These are phyloP conservation scores for Rhizoglyphus robini DNA, from an alignment of 1,140 invertebrate species.

Conservation along the genomic window DNA sequence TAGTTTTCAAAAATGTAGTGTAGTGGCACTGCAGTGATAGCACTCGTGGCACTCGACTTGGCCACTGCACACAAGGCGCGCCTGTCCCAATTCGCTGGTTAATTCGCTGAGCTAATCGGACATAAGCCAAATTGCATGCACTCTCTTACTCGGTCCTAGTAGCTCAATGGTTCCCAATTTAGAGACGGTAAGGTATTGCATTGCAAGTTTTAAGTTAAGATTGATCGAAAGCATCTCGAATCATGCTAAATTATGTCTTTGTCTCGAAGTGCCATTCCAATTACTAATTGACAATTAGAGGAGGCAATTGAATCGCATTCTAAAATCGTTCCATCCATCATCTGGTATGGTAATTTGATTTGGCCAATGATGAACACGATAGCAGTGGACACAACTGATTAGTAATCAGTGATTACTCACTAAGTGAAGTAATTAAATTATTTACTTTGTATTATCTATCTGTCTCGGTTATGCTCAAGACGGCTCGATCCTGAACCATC, in stretches of 20 bases:
- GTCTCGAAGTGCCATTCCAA: slow-evolving; percentile 7
- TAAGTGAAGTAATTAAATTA: slow-evolving; percentile 4
- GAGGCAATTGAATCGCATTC: background rate
- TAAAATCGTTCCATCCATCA: background rate
- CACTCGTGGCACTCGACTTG: no score
- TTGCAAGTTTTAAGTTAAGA: slow-evolving; percentile 6
- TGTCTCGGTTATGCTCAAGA: background rate
- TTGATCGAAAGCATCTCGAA: background rate
- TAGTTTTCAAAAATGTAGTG: no score
- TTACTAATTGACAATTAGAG: no score
- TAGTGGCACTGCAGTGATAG: no score
- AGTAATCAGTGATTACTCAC: no score
- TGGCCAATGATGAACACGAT: background rate
- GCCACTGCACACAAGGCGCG: no score
- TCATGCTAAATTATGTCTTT: slow-evolving; percentile 14
- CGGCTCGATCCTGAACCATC: background rate
- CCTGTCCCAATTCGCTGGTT: no score
- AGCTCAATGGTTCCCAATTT: no score
- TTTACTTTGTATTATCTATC: background rate
- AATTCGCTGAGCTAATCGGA: no score
- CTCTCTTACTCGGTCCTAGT: no score
- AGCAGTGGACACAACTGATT: background rate
- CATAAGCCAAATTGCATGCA: no score
- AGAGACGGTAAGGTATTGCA: background rate
- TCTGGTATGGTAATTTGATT: slow-evolving; percentile 6